Conservation (phyloP, 2,797 vertebrate genomes). For the Diglossa cyanea region DNA sequence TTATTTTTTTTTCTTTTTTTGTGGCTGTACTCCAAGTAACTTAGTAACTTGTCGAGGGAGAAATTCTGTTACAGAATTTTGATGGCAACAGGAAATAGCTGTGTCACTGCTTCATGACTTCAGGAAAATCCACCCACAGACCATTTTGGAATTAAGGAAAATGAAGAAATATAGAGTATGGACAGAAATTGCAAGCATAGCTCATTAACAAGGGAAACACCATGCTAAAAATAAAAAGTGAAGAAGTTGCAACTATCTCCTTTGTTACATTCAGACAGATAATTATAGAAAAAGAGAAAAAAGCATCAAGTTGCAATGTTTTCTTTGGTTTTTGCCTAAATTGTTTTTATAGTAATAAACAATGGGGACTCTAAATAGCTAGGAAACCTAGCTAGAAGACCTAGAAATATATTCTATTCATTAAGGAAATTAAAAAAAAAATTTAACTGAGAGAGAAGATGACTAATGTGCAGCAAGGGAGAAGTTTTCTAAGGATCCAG, state of each 20-base stretch:
- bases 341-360: not conserved
- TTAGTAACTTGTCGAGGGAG: slow-evolving; percentile 28
- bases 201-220: not conserved
- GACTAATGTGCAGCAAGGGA: not conserved
- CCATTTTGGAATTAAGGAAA: slow-evolving; percentile 32
- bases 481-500: not conserved
- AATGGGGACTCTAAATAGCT: not conserved
- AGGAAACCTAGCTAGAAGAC: not conserved
- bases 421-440: not conserved
- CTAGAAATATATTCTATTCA: not conserved
- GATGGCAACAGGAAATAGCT: slow-evolving; percentile 68
- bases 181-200: not conserved
- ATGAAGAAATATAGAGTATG: not conserved
- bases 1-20: not conserved
- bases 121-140: slow-evolving; percentile 69
- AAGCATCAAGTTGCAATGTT: not conserved
- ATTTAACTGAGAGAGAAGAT: not conserved
- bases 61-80: slow-evolving; percentile 59
- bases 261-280: not conserved
- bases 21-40: slow-evolving; percentile 51
- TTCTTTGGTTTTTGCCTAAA: not conserved
- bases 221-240: not conserved
- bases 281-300: not conserved
- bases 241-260: not conserved
- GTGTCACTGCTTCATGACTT: slow-evolving; percentile 54